Base-by-base conservation (phyloP, 2,113 vertebrate genomes). In the Misgurnus mizolepis region DNA sequence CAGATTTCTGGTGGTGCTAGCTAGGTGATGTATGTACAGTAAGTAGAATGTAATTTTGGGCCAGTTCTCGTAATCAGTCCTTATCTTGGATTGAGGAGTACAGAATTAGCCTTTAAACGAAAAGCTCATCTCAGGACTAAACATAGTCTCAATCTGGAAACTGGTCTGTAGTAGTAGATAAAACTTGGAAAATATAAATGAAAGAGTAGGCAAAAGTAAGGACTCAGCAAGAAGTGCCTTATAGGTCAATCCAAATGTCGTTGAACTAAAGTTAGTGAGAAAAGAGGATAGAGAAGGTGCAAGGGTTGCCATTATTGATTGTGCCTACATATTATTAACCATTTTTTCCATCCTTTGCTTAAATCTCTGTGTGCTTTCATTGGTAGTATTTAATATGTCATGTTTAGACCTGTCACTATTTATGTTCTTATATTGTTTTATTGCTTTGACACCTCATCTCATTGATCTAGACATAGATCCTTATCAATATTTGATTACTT, bases 251-350 rank as follows among this genome's bases (percentile, higher is more conserved):
- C 50, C 22, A 17, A 81, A 77, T 75, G 81, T 80, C 65, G 62
- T 53, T 85, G 78, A 88, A 83, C 85, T 77, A 81, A 58, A 81
- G 76, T 61, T 68, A 71, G 62, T n/a, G 27, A 61, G 14, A 61
- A 76, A 65, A 22, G 69, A 34, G 67, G 27, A 70, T 71, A 69
- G 74, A 69, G 70, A 58, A 67, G 47, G 58, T 77, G 73, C 83
- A 85, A 80, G 77, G 53, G 68, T 80, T 47, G 17, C 45, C 45
- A 45, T 34, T 72, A 12, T 64, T 34, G 61, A 67, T 58, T 61
- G 80, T 76, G 67, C 49, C 17, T 76, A 76, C n/a, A 58, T 70
- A 39, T 50, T 67, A 53, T 45, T 69, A 70, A 66, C 66, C 14
- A 67, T 50, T 84, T 65, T 4, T 65, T 72, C 64, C 27, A 67